Evolutionary conservation across 30 jellyfish, hydroid and myxozoan genomes (phyloP).

Genomic region (Turritopsis dohrnii): DNA sequence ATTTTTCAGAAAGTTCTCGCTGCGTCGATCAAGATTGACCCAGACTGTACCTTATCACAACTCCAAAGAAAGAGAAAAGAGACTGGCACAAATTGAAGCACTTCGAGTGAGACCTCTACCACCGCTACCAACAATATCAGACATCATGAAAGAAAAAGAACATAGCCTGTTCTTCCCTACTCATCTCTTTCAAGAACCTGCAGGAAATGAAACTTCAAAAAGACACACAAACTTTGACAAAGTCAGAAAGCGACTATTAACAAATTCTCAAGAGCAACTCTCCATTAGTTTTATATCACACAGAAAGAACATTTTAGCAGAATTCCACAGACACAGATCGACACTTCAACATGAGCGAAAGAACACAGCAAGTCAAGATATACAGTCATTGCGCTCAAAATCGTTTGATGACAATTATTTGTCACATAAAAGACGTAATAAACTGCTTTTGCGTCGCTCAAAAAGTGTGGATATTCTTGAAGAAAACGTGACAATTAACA

Average conservation of each 20-base stretch:
- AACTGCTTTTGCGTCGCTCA: neutral
- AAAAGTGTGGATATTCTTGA: constrained; percentile 17
- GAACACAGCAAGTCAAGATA: neutral
- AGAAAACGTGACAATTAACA: neutral
- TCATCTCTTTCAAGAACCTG: neutral
- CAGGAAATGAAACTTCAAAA: neutral
- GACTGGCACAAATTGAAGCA: neutral
- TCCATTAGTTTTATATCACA: neutral
- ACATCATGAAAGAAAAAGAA: neutral
- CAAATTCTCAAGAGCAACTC: neutral
- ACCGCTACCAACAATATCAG: constrained; percentile 18
- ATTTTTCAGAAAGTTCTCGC: neutral
- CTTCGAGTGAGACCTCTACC: constrained; percentile 15
- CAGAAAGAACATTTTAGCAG: neutral
- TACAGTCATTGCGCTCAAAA: constrained; percentile 9
- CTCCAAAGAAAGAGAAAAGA: neutral
- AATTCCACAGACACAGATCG: neutral
- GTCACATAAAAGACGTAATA: neutral
- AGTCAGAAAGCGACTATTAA: neutral
- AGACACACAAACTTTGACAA: neutral
- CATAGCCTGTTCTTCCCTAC: constrained; percentile 5
- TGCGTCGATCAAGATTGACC: neutral
- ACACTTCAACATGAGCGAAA: neutral
- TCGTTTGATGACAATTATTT: constrained; percentile 15
- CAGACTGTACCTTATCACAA: neutral